These are phyloP conservation scores for Rhinogobio ventralis DNA, from an alignment of 2,797 vertebrate genomes.

Conservation along the genomic window DNA sequence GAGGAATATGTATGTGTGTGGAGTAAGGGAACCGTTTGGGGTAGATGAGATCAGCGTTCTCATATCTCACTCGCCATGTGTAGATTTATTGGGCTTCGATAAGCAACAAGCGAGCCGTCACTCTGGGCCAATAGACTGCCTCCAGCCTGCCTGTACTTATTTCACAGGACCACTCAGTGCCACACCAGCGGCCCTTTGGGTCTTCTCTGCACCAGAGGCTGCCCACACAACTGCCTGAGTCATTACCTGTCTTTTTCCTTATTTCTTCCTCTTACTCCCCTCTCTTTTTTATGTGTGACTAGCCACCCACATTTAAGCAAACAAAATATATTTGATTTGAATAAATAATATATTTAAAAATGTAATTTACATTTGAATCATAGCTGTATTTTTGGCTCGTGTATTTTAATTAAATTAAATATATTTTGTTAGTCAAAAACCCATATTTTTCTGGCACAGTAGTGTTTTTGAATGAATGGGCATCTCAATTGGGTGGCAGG, in stretches of 20 bases:
- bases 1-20: slow-evolving; percentile 80
- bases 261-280: slow-evolving; percentile 52
- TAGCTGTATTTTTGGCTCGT: not conserved
- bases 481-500: not conserved
- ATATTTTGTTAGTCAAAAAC: not conserved
- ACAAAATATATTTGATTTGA: not conserved
- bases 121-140: slow-evolving; percentile 89
- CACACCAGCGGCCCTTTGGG: slow-evolving; percentile 76
- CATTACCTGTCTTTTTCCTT: slow-evolving; percentile 77
- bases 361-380: not conserved
- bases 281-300: not conserved
- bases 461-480: not conserved
- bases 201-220: slow-evolving; percentile 72
- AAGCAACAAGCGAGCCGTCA: slow-evolving; percentile 90
- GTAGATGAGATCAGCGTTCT: slow-evolving; percentile 92
- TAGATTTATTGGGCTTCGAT: slow-evolving; percentile 95
- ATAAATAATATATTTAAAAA: not conserved
- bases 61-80: slow-evolving; percentile 89
- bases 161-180: slow-evolving; percentile 89
- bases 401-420: not conserved
- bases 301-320: not conserved
- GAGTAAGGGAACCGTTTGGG: slow-evolving; percentile 84
- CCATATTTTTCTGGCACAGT: not conserved
- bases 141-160: slow-evolving; percentile 86
- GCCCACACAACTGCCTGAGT: slow-evolving; percentile 73